Conservation (phyloP, 2,888 invertebrate genomes). For the Nephrotoma guestfalica region DNA sequence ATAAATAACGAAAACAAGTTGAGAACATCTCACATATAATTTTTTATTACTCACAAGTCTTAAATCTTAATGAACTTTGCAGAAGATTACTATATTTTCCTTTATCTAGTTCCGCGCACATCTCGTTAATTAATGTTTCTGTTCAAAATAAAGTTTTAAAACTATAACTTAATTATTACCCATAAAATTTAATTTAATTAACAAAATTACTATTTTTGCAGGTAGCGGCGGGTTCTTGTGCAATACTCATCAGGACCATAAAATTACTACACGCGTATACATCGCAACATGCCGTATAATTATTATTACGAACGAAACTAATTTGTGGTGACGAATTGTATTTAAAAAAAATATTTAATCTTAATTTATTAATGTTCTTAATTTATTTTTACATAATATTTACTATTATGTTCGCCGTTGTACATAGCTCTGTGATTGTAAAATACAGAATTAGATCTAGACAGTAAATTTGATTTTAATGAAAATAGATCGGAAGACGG, state of each 20-base stretch:
- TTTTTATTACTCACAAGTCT: not conserved
- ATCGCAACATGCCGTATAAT: not conserved
- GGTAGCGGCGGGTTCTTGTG: not conserved
- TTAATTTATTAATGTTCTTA: not conserved
- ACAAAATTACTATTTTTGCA: not conserved
- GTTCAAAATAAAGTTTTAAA: not conserved
- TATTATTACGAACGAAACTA: not conserved
- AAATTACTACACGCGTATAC: not conserved
- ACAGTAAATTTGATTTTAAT: not conserved
- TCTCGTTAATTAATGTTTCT: not conserved
- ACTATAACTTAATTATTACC: not conserved
- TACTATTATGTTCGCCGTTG: not conserved
- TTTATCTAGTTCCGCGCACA: not conserved
- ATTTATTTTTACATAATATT: not conserved
- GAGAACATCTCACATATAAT: not conserved
- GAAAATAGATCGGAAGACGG: not conserved
- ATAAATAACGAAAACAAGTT: not conserved
- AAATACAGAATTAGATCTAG: not conserved
- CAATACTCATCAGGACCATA: not conserved
- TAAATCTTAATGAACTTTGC: not conserved
- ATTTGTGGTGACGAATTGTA: not conserved
- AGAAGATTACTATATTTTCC: not conserved
- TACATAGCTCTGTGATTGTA: not conserved
- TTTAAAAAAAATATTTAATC: not conserved
- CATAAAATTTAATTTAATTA: not conserved